Conservation (phyloP, 2,113 vertebrate species). For the Eclectus roratus region DNA sequence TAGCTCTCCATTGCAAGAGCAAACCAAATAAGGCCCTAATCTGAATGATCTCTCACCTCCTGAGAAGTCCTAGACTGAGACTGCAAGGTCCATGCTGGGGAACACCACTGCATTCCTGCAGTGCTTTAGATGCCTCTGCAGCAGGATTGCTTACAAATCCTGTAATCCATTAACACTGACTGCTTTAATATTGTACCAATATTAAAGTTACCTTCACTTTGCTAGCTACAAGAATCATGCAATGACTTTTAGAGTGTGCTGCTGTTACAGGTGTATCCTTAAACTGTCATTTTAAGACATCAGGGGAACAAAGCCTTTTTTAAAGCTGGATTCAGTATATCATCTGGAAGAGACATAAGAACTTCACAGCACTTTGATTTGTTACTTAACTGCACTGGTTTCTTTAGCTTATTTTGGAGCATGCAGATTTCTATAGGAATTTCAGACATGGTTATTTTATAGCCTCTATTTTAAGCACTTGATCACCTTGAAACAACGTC, state of each 20-base stretch:
- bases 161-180: slow-evolving; percentile 23
- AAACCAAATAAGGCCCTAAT: neutral
- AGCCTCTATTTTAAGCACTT: neutral
- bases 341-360: neutral
- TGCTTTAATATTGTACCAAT: neutral
- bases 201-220: neutral
- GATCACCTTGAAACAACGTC: neutral
- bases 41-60: neutral
- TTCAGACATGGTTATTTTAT: neutral
- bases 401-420: neutral
- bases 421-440: neutral
- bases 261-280: neutral
- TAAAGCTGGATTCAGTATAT: neutral
- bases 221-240: neutral
- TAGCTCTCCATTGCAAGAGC: neutral
- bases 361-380: neutral
- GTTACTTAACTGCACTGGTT: neutral
- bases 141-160: neutral
- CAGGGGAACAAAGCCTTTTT: neutral
- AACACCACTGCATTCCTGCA: neutral
- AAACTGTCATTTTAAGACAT: neutral
- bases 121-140: slow-evolving; percentile 32
- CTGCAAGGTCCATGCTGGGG: accelerated
- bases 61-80: neutral
- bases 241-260: neutral